These are phyloP conservation scores for Philereme transversata DNA, from an alignment of 2,888 invertebrate species.

Conservation along the genomic window DNA sequence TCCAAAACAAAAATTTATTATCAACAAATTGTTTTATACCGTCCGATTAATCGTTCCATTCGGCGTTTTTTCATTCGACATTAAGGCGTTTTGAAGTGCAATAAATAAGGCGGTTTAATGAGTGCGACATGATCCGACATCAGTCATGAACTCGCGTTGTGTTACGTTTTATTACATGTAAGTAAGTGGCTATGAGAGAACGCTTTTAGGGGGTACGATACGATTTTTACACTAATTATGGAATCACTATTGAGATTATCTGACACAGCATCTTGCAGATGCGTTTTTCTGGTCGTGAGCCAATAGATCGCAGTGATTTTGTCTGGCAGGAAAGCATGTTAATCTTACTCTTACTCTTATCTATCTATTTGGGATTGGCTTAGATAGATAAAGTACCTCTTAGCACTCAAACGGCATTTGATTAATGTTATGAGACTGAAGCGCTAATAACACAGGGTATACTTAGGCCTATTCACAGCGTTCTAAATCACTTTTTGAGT, in stretches of 20 bases:
- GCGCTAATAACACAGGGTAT: too few species aligned
- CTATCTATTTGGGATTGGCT: too few species aligned
- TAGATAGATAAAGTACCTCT: too few species aligned
- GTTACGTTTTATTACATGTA: constrained; percentile 79
- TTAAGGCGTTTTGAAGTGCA: constrained; percentile 81
- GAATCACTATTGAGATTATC: neutral
- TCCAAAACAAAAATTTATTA: constrained; percentile 28
- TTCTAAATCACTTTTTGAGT: too few species aligned
- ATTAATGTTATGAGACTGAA: too few species aligned
- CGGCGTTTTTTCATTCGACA: constrained; percentile 47
- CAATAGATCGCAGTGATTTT: too few species aligned
- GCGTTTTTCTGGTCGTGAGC: too few species aligned
- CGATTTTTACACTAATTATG: constrained; percentile 1
- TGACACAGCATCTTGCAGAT: too few species aligned
- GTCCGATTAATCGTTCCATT: constrained; percentile 15
- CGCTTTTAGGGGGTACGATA: constrained; percentile 17
- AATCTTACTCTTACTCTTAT: too few species aligned
- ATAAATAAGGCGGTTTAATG: constrained; percentile 79
- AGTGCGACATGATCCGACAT: constrained; percentile 65
- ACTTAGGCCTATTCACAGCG: too few species aligned
- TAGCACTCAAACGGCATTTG: too few species aligned
- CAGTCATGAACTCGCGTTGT: constrained; percentile 71
- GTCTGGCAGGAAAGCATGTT: too few species aligned
- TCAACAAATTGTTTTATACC: constrained; percentile 36
- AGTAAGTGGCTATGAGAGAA: constrained; percentile 57